Evolutionary conservation across 2,797 vertebrate genomes (phyloP), one percentile per base, ranked within the genome.

Genomic region (Lacerta bilineata): DNA sequence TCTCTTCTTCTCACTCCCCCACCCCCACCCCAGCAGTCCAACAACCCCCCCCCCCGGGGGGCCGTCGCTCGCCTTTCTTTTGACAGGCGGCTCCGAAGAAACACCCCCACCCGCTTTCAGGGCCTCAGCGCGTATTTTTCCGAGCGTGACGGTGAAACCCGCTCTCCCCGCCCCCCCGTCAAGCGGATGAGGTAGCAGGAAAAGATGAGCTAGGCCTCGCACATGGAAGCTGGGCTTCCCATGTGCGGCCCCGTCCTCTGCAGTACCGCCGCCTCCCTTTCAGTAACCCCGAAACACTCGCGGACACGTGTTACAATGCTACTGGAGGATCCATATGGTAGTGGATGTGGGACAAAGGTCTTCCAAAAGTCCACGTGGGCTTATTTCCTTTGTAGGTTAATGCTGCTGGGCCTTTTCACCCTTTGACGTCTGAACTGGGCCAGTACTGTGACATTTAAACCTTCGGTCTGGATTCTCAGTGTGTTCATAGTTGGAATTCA

Each of bases 401-500:
- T 29, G 84, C 89, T 88, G 74, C 88, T 83, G 92, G 89, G 86
- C 87, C 9, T 61, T 89, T 92, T 72, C 89, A 87, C 76, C 88
- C 81, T 55, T 80, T 78, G 15, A 81, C 88, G 69, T 88, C 43
- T 80, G 87, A 78, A 33, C 76, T 13, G 83, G 84, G 78, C 88
- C 82, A 33, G 86, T 10, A 69, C 9, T 0, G 25, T 64, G 43
- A 61, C 61, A 78, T 64, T 55, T 61, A 71, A 36, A 27, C 64
- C 64, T 79, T 46, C 46, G 29, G 17, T 2, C n/a, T 13, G 33
- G 27, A 91, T 90, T 89, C 84, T 88, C 41, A 89, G 87, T 91
- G 85, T 89, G 88, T 78, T 90, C 83, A 80, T 89, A 87, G 84
- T 86, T 88, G 86, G 77, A 23, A 77, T 87, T 88, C 87, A 50